Base-by-base conservation (phyloP, 2,888 invertebrate genomes). In the Lampropteryx suffumata region DNA sequence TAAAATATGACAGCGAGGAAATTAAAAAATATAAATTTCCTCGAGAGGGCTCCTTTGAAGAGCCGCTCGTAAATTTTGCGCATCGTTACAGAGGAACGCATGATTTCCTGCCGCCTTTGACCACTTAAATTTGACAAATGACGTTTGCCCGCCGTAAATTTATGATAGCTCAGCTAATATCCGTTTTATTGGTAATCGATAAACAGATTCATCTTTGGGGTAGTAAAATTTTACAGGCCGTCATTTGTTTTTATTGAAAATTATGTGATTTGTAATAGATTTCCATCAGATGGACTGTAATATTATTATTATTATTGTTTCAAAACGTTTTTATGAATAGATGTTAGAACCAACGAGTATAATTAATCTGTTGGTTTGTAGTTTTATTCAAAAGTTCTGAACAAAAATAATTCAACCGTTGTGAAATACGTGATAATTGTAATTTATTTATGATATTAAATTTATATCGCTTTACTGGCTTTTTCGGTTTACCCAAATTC, bases 91-190 rank as follows among this genome's bases (percentile, higher is more conserved):
- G 45, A 32, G 13, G 53, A 49, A 50, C 57, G 54, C 57, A 57
- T 52, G 53, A 50, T 46, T 55, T 55, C 52, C 54, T 47, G 43
- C 59, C 37, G 29, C 45, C 51, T 62, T 62, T 55, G 58, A 62
- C 69, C 64, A 62, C 62, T 71, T 73, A 67, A 66, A 63, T 67
- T 64, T 71, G 70, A 71, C 67, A 73, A 69, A 71, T 66, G 59
- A 59, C 59, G 56, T 61, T 61, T 33, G 29, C 52, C 62, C 51
- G 53, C 50, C 48, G 28, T 53, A 45, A 53, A 56, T 61, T 58
- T 61, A 57, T 60, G 50, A 46, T 48, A 50, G 47, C 48, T 55
- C 35, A 43, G 40, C 45, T 46, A 55, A 67, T 56, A 54, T 51
- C 29, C 6, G 39, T 55, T 52, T 58, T 50, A 69, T 69, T 67